Percentiles rank a stretch among this genome's conserved stretches.
Evolutionary conservation across 2,888 invertebrate species (phyloP).

Genomic region (Ommatoiulus sabulosus): DNA sequence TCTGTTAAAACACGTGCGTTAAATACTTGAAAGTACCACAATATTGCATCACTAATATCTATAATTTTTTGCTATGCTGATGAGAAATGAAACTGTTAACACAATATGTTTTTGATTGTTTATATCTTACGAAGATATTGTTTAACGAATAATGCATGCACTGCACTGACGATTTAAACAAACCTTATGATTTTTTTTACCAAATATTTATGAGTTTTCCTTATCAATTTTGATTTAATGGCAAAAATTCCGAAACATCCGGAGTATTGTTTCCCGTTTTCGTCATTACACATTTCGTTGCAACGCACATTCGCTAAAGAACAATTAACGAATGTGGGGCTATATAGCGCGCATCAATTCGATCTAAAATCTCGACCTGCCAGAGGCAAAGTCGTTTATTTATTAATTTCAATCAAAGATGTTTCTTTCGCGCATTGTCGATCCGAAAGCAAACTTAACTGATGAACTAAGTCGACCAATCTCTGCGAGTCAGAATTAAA

Average conservation of each 20-base stretch:
- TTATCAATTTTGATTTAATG: background rate
- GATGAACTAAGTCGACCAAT: slow-evolving; percentile 20
- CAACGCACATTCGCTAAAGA: background rate
- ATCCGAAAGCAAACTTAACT: slow-evolving; percentile 16
- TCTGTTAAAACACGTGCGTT: no score
- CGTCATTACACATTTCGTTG: background rate
- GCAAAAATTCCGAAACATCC: background rate
- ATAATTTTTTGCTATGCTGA: no score
- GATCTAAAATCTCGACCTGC: background rate
- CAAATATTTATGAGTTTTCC: background rate
- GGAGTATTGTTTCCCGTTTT: background rate
- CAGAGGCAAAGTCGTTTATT: slow-evolving; percentile 11
- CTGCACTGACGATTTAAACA: no score
- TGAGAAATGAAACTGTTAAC: no score
- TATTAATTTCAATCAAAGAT: slow-evolving; percentile 43
- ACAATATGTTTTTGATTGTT: no score
- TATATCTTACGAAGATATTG: no score
- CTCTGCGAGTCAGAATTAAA: background rate
- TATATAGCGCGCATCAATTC: background rate
- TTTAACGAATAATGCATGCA: no score
- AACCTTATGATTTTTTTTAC: no score
- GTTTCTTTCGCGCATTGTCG: slow-evolving; percentile 24
- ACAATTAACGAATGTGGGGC: slow-evolving; percentile 19
- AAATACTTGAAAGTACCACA: no score
- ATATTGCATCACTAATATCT: no score